phyloP scores from a whole-genome alignment of 1,140 invertebrate species.

The Melipona quadrifasciata region DNA sequence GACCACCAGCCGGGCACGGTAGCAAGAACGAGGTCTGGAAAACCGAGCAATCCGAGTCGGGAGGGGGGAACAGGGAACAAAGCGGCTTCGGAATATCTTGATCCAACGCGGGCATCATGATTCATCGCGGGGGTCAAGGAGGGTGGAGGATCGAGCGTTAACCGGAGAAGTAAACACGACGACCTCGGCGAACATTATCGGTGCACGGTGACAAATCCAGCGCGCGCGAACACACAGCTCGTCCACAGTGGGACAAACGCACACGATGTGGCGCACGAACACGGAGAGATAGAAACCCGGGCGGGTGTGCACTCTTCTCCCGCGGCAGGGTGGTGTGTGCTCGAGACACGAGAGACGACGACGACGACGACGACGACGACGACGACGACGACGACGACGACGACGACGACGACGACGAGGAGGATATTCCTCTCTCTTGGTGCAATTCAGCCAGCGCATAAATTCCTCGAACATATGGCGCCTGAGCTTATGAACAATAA shows the following conservation, averaged over 20 bases:
- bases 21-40: background rate
- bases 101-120: conserved; percentile 27
- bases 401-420: too few species aligned
- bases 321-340: background rate
- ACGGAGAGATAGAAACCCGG: background rate
- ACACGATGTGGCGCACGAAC: too few species aligned
- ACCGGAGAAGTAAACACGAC: conserved; percentile 47
- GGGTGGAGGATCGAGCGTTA: background rate
- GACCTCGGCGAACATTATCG: conserved; percentile 43
- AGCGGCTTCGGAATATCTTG: background rate
- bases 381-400: background rate
- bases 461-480: conserved; percentile 73
- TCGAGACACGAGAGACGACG: conserved; percentile 17
- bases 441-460: conserved; percentile 69
- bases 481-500: conserved; percentile 74
- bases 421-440: conserved; percentile 32
- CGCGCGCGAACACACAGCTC: background rate
- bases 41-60: background rate
- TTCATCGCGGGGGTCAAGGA: conserved; percentile 28
- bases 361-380: too few species aligned
- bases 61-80: background rate
- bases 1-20: background rate
- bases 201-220: conserved; percentile 47
- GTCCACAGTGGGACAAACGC: background rate
- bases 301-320: background rate